These are phyloP conservation scores for Bolinopsis microptera DNA, from an alignment of 37 sponge, comb jelly and placozoan species.

Conservation along the genomic window DNA sequence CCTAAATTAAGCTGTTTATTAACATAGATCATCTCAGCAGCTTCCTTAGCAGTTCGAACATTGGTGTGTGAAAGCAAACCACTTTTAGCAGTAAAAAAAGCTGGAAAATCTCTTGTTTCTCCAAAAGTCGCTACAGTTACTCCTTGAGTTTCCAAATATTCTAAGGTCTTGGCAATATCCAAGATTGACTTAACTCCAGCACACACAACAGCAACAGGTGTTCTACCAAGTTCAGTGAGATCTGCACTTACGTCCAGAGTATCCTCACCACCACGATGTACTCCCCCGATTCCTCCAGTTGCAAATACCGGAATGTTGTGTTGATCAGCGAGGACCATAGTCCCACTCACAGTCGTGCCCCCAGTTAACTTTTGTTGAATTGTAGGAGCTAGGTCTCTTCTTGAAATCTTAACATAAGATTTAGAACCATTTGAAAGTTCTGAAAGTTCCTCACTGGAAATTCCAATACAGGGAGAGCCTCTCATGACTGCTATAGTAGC, in stretches of 20 bases:
- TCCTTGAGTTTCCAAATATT: slow-evolving; percentile 84
- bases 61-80: slow-evolving; percentile 68
- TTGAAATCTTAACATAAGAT: slow-evolving; percentile 43
- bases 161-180: slow-evolving; percentile 91
- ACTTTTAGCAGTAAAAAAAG: slow-evolving; percentile 88
- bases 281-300: slow-evolving; percentile 98
- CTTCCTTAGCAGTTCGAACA: slow-evolving; percentile 10
- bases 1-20: slow-evolving; percentile 5
- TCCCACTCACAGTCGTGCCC: slow-evolving; percentile 93
- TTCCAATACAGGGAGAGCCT: neutral
- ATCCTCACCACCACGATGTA: slow-evolving; percentile 30
- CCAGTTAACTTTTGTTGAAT: slow-evolving; percentile 72
- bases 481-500: slow-evolving; percentile 82
- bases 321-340: slow-evolving; percentile 86
- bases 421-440: neutral
- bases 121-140: slow-evolving; percentile 84
- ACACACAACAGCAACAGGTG: slow-evolving; percentile 96
- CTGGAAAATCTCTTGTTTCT: slow-evolving; percentile 77
- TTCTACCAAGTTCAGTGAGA: slow-evolving; percentile 86
- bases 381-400: slow-evolving; percentile 63
- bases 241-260: slow-evolving; percentile 93
- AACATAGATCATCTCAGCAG: slow-evolving; percentile 28
- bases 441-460: neutral
- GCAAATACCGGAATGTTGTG: slow-evolving; percentile 86
- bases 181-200: slow-evolving; percentile 95